phyloP scores from a whole-genome alignment of 2,113 vertebrate genomes.

The Leiothrix lutea region DNA sequence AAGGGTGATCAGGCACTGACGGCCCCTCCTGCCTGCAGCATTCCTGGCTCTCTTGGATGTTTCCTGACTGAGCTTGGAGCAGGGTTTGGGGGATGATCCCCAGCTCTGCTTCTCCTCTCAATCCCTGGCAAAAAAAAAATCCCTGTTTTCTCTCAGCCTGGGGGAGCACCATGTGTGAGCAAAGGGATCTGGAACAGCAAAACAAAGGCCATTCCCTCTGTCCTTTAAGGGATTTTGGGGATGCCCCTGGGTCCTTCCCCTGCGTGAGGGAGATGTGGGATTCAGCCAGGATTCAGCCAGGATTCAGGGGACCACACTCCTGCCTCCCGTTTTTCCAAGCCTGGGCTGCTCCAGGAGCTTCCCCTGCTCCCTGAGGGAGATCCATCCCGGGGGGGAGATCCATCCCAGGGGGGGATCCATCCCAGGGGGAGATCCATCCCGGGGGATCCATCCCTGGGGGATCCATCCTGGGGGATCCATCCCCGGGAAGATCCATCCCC shows the following conservation, averaged over 20 bases:
- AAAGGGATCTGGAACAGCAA: neutral
- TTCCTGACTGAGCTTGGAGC: neutral
- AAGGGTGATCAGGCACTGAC: accelerated
- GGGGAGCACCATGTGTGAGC: neutral
- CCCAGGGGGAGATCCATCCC: no score
- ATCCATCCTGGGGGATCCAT: neutral
- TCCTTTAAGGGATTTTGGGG: neutral
- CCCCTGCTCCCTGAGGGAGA: neutral
- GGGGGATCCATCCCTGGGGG: no score
- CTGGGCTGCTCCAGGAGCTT: neutral
- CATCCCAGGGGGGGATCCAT: neutral
- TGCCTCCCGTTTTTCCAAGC: neutral
- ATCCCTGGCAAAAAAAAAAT: neutral
- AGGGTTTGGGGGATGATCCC: neutral
- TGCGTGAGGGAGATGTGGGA: neutral
- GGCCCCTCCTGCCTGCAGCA: neutral
- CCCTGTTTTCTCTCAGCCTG: neutral
- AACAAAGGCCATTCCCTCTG: accelerated
- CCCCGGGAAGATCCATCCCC: no score
- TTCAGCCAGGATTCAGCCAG: accelerated
- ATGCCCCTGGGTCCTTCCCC: neutral
- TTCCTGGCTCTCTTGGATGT: neutral
- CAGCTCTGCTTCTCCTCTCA: neutral
- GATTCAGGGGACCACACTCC: accelerated
- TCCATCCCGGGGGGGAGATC: neutral